A percentile compares a stretch with the other conserved stretches of the same genome.
These are phyloP conservation scores for Hozukius guyotensis DNA, from an alignment of 2,797 vertebrate genomes.

Conservation along the genomic window DNA sequence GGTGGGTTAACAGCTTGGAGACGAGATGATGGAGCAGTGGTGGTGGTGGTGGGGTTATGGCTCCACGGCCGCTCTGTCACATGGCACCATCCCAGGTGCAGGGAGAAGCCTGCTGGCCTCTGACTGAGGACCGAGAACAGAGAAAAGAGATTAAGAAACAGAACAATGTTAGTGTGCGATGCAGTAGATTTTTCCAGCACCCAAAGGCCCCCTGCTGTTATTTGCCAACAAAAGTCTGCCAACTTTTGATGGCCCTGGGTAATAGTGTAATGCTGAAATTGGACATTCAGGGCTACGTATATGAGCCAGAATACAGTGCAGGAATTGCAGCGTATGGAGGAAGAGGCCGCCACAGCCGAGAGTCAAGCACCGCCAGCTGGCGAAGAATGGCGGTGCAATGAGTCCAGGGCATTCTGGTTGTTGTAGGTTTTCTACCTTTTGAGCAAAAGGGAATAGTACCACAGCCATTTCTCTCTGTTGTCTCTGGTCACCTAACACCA, in stretches of 20 bases:
- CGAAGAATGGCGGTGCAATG: background rate
- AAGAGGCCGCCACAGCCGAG: too few relatives aligned
- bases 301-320: background rate
- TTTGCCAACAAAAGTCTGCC: background rate
- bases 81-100: constrained; percentile 79
- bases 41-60: constrained; percentile 64
- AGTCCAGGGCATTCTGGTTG: background rate
- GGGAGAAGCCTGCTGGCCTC: constrained; percentile 65
- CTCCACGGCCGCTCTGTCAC: constrained; percentile 74
- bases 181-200: too few relatives aligned
- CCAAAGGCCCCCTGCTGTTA: too few relatives aligned
- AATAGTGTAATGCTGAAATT: background rate
- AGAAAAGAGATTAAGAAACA: background rate
- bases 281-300: background rate
- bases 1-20: constrained; percentile 32
- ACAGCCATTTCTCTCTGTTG: too few relatives aligned
- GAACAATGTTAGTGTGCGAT: background rate
- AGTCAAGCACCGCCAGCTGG: too few relatives aligned
- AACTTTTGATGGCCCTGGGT: background rate
- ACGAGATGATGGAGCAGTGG: constrained; percentile 33
- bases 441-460: background rate
- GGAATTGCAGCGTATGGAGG: too few relatives aligned
- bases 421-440: background rate
- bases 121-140: background rate
- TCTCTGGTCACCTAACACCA: too few relatives aligned